Evolutionary conservation across 2,113 vertebrate species (phyloP), one percentile per base, ranked within the genome.

Genomic region (Martes martes): DNA sequence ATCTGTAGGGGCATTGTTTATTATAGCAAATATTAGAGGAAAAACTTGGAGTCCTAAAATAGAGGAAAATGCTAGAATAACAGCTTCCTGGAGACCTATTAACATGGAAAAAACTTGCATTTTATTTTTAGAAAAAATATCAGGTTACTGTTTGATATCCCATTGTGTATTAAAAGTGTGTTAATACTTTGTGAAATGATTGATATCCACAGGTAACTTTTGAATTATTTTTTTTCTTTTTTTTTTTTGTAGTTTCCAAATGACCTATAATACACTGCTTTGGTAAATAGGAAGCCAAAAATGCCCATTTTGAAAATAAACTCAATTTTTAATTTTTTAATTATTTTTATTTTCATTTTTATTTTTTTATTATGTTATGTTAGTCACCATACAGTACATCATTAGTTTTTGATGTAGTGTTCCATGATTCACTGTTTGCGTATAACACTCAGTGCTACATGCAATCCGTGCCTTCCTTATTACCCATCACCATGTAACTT

Each of bases 81-180:
- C 4, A 73, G 50, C 39, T 92, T 85, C 14, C 39, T 61, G 7
- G 42, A 71, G 26, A 71, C 19, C 33, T 80, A 42, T 71, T 8
- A 69, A 59, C 24, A 50, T 42, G 13, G n/a, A 79, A 95, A 59
- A 55, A 80, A 69, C 47, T 86, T 31, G 45, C 13, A 79, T 69
- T 84, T 95, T 89, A 63, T 74, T 78, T 91, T 79, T 24, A 79
- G 89, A 93, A 78, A 45, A 92, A 71, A 33, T 80, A 80, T 50
- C 33, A 73, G 10, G 31, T 82, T 82, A 73, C 42, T 89, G 8
- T 79, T 91, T 91, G 82, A 74, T 47, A 91, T 39, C 11, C 8
- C 21, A 63, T 69, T 57, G 2, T 59, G 24, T 18, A 36, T 94
- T 81, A 31, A 81, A 39, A 33, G 7, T 42, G 33, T 59, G 18